Conservation (phyloP, 2,113 vertebrate species). For the Xerus inauris region DNA sequence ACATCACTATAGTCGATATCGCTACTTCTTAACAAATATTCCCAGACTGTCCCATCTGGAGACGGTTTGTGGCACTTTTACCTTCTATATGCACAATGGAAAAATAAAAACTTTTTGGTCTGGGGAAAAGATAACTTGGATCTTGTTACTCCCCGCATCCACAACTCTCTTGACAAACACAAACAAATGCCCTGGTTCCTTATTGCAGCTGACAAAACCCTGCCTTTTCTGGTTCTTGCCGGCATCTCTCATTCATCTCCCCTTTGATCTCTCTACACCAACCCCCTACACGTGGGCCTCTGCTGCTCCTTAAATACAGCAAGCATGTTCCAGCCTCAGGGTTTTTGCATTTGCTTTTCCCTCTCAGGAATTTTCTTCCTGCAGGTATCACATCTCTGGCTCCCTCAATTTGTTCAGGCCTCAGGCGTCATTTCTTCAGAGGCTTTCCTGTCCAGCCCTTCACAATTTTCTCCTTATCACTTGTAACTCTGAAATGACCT, state of each 20-base stretch:
- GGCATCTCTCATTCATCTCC: background rate
- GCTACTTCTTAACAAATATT: slow-evolving; percentile 16
- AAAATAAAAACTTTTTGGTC: slow-evolving; percentile 47
- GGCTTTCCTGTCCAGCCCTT: background rate
- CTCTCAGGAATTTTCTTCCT: background rate
- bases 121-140: background rate
- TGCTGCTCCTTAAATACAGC: background rate
- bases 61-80: background rate
- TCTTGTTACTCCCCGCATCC: background rate
- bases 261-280: background rate
- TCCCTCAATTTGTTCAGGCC: background rate
- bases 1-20: background rate
- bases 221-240: background rate
- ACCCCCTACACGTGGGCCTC: background rate
- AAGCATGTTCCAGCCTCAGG: background rate
- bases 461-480: background rate
- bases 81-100: slow-evolving; percentile 3
- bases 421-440: background rate
- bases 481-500: background rate
- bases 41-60: background rate
- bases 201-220: background rate
- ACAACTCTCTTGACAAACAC: background rate
- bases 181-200: background rate
- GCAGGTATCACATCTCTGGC: background rate
- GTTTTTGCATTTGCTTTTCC: background rate